Percentiles rank a stretch among this genome's conserved stretches.
phyloP scores from a whole-genome alignment of 2,797 vertebrate genomes.

The Babyrousa celebensis region DNA sequence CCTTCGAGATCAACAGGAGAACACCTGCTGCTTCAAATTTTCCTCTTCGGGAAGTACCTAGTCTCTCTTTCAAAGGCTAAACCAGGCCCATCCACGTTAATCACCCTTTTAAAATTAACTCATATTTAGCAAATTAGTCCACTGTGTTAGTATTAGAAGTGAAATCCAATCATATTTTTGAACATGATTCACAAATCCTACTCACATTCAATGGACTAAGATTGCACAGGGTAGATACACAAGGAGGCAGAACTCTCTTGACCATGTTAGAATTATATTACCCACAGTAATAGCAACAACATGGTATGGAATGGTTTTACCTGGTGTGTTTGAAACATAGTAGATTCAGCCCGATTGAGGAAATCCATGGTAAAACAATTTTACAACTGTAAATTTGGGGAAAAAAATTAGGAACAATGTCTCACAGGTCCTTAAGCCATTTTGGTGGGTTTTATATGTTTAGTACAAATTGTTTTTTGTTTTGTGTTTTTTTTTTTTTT shows the following conservation, averaged over 20 bases:
- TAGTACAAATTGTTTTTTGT: no score
- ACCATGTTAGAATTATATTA: background rate
- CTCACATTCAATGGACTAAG: background rate
- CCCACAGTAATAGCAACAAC: background rate
- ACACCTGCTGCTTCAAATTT: background rate
- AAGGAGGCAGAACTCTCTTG: background rate
- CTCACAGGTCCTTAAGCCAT: background rate
- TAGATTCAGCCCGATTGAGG: background rate
- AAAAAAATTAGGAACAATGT: background rate
- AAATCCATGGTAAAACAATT: slow-evolving; percentile 38
- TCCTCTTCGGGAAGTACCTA: background rate
- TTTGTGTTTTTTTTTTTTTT: no score
- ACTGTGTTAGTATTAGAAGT: background rate
- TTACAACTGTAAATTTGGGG: background rate
- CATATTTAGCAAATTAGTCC: background rate
- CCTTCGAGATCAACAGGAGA: background rate
- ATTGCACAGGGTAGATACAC: background rate
- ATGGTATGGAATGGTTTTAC: background rate
- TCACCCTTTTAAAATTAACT: background rate
- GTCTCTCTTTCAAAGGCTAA: background rate
- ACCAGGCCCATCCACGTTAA: background rate
- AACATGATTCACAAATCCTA: background rate
- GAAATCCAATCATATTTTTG: slow-evolving; percentile 19
- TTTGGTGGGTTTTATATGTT: background rate
- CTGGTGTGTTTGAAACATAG: background rate